Evolutionary conservation across 2,888 invertebrate genomes (phyloP).

Genomic region (Tubulanus polymorphus): DNA sequence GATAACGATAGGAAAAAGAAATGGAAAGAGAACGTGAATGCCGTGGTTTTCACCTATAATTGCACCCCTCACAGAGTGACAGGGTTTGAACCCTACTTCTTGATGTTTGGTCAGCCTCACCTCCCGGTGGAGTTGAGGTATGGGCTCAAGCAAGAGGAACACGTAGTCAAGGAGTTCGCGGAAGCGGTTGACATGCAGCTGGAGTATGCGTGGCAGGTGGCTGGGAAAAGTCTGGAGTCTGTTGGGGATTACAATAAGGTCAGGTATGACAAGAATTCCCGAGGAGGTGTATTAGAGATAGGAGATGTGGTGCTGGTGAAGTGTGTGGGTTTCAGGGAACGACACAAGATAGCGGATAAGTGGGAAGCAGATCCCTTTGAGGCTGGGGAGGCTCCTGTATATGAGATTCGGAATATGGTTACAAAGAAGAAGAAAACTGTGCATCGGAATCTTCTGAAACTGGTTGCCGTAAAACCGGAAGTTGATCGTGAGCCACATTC

Average conservation of each 20-base stretch:
- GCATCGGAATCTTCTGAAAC: conserved; percentile 8
- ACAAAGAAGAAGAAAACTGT: conserved; percentile 4
- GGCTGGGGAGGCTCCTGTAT: not conserved
- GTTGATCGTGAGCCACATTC: too few relatives aligned
- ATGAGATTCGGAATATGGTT: conserved; percentile 7
- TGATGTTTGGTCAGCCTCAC: conserved; percentile 9
- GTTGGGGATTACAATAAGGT: too few relatives aligned
- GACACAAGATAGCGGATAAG: conserved; percentile 5
- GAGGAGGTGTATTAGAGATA: not conserved
- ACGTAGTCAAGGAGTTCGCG: too few relatives aligned
- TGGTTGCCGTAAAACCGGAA: too few relatives aligned
- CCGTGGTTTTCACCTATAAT: conserved; percentile 6
- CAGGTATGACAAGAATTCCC: too few relatives aligned
- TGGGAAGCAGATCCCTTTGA: conserved; percentile 8
- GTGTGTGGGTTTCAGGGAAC: not conserved
- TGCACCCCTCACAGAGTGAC: conserved; percentile 1
- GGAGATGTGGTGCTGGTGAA: conserved; percentile 8
- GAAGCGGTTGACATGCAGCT: not conserved
- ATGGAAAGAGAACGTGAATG: conserved; percentile 3
- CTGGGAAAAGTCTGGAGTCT: too few relatives aligned
- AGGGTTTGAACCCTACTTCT: conserved; percentile 5
- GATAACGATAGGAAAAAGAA: not conserved
- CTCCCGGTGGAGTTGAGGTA: conserved; percentile 6
- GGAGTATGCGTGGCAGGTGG: too few relatives aligned
- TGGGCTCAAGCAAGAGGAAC: too few relatives aligned